A percentile compares a stretch with the other conserved stretches of the same genome.
Evolutionary conservation across 2,888 invertebrate genomes (phyloP).

Genomic region (Papilio protenor): DNA sequence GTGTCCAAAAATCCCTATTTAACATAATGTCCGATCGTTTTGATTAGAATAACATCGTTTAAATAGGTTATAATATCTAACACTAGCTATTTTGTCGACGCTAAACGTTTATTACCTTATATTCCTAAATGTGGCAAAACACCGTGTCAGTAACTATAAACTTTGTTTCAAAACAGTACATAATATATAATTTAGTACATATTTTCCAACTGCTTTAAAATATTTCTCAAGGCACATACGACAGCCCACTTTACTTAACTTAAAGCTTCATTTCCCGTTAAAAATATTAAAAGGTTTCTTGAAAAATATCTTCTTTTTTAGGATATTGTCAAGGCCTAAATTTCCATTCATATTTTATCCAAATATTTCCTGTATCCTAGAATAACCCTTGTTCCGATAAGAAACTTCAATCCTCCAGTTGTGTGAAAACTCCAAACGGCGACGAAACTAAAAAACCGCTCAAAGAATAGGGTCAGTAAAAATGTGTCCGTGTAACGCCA

Average conservation of each 20-base stretch:
- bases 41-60: constrained; percentile 18
- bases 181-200: too few relatives aligned
- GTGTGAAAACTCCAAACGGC: constrained; percentile 25
- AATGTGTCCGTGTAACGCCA: constrained; percentile 70
- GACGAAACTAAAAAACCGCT: constrained; percentile 32
- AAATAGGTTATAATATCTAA: constrained; percentile 33
- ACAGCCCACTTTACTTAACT: too few relatives aligned
- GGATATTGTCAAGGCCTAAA: not conserved
- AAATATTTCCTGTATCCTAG: not conserved
- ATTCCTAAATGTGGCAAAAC: not conserved
- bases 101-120: constrained; percentile 6
- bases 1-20: constrained; percentile 29
- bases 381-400: not conserved
- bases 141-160: not conserved
- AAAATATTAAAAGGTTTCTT: too few relatives aligned
- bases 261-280: too few relatives aligned
- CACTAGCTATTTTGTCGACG: constrained; percentile 4
- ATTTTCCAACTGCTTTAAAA: too few relatives aligned
- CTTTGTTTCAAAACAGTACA: not conserved
- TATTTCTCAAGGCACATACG: too few relatives aligned
- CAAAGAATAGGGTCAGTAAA: constrained; percentile 71
- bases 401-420: constrained; percentile 15
- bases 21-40: constrained; percentile 22
- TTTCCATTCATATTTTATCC: not conserved
- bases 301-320: not conserved